phyloP scores from a whole-genome alignment of 1,140 invertebrate species.

The Araneus ventricosus region DNA sequence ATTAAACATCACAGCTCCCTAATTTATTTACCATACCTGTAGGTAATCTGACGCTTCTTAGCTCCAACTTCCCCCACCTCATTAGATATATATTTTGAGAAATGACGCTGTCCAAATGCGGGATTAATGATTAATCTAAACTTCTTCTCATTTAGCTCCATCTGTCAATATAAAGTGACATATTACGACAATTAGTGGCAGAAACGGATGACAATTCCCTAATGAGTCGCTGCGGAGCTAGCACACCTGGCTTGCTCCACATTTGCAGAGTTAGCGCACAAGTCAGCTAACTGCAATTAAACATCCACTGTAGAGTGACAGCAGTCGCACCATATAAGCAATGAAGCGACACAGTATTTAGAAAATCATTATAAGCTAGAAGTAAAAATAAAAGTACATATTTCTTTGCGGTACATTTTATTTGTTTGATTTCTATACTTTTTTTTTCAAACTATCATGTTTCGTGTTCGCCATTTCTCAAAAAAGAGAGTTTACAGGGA shows the following conservation, averaged over 20 bases:
- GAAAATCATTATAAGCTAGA: constrained; percentile 8
- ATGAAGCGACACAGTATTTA: constrained; percentile 21
- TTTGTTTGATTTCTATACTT: neutral
- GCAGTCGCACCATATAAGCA: constrained; percentile 43
- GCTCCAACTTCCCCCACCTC: neutral
- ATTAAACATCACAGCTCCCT: neutral
- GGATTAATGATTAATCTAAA: constrained; percentile 53
- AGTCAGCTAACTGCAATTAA: constrained; percentile 24
- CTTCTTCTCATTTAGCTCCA: constrained; percentile 29
- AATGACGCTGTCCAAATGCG: constrained; percentile 37
- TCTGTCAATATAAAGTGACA: constrained; percentile 60
- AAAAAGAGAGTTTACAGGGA: no score
- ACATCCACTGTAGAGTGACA: constrained; percentile 42
- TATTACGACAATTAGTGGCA: constrained; percentile 60
- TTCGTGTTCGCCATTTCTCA: no score
- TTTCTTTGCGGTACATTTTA: neutral
- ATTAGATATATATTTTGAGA: constrained; percentile 36
- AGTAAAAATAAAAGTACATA: neutral
- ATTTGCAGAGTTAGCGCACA: neutral
- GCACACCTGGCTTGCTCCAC: constrained; percentile 20
- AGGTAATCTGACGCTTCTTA: constrained; percentile 19
- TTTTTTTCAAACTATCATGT: no score
- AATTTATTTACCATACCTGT: constrained; percentile 2
- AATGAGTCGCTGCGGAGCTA: constrained; percentile 23
- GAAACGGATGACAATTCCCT: constrained; percentile 64